Evolutionary conservation across 2,888 invertebrate species (phyloP).

Genomic region (Standfussiana lucernea): DNA sequence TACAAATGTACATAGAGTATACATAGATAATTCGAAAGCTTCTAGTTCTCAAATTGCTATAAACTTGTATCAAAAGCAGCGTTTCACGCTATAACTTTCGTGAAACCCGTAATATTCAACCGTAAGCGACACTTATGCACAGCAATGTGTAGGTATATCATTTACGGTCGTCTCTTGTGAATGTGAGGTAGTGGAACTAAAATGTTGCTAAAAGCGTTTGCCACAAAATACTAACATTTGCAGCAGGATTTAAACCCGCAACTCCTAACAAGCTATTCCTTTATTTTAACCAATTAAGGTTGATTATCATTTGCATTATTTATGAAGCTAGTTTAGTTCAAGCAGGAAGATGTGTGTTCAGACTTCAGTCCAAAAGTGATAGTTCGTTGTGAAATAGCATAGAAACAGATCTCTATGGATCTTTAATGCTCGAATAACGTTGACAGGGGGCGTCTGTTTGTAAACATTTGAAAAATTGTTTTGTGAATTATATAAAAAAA

Average conservation of each 20-base stretch:
- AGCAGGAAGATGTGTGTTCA: no score
- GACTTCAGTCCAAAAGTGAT: no score
- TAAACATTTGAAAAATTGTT: no score
- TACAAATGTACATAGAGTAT: background rate
- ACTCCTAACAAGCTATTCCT: background rate
- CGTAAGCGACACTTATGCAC: background rate
- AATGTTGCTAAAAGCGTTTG: background rate
- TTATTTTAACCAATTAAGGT: no score
- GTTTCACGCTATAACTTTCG: background rate
- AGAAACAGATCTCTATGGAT: no score
- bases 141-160: background rate
- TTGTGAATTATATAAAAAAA: no score
- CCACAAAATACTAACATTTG: background rate
- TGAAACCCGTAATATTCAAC: conserved; percentile 9
- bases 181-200: background rate
- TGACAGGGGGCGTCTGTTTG: no score
- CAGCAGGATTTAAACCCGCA: background rate
- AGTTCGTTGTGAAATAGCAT: no score
- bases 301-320: no score
- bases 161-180: background rate
- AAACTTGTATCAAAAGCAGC: background rate
- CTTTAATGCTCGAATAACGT: no score
- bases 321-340: no score
- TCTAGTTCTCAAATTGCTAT: background rate
- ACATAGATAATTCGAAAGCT: background rate